These are phyloP conservation scores for Sinocyclocheilus anophthalmus DNA, from an alignment of 2,113 vertebrate genomes.

Conservation along the genomic window DNA sequence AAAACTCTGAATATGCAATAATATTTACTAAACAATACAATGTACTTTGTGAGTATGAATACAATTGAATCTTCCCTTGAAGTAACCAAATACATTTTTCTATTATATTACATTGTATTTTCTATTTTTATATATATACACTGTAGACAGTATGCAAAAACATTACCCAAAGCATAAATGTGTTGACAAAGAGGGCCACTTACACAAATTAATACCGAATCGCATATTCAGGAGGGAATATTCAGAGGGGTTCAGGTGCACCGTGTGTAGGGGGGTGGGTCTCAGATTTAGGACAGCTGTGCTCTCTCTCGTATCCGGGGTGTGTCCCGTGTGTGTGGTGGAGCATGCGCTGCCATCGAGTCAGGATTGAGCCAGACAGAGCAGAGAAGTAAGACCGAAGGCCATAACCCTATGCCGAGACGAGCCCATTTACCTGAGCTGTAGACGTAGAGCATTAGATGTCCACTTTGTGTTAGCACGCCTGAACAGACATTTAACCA, in stretches of 20 bases:
- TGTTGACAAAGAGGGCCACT: slow-evolving; percentile 11
- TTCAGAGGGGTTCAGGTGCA: slow-evolving; percentile 53
- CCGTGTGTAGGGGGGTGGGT: slow-evolving; percentile 5
- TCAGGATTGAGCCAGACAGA: slow-evolving; percentile 58
- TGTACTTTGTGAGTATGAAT: too few relatives aligned
- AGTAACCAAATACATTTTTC: too few relatives aligned
- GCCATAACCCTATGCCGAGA: slow-evolving; percentile 21
- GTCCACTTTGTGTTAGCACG: neutral
- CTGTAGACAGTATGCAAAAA: neutral
- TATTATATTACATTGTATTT: too few relatives aligned
- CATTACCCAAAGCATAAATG: too few relatives aligned
- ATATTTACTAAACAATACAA: too few relatives aligned
- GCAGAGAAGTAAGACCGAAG: slow-evolving; percentile 41
- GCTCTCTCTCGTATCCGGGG: too few relatives aligned
- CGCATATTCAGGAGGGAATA: slow-evolving; percentile 18
- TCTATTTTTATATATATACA: too few relatives aligned
- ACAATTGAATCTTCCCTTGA: too few relatives aligned
- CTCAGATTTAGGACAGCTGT: slow-evolving; percentile 41
- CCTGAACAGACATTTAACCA: neutral
- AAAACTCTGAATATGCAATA: too few relatives aligned
- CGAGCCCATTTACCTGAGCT: neutral
- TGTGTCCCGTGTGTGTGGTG: too few relatives aligned
- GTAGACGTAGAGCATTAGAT: neutral
- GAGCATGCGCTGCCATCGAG: too few relatives aligned
- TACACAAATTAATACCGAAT: neutral